These are phyloP conservation scores for Channallabes apus DNA, from an alignment of 2,797 vertebrate species.

Conservation along the genomic window DNA sequence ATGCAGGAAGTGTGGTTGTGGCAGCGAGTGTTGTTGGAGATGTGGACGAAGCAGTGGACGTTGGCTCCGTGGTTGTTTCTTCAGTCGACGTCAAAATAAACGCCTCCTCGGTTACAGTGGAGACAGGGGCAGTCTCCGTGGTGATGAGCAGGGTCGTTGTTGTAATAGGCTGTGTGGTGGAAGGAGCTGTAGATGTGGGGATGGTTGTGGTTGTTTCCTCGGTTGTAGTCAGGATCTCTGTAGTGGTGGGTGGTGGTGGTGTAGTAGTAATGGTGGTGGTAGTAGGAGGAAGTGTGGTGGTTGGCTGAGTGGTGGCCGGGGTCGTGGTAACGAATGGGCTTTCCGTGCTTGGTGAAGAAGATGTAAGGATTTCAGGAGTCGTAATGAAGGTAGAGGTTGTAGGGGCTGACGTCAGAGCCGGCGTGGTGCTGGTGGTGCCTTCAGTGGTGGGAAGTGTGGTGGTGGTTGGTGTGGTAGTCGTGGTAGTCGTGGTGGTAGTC, in stretches of 20 bases:
- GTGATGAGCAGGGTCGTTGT: slow-evolving; percentile 52
- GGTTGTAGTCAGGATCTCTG: slow-evolving; percentile 49
- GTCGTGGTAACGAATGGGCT: slow-evolving; percentile 31
- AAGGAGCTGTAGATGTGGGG: slow-evolving; percentile 48
- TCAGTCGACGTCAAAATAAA: slow-evolving; percentile 49
- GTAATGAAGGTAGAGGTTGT: slow-evolving; percentile 48
- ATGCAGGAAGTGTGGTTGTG: slow-evolving; percentile 60
- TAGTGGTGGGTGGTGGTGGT: slow-evolving; percentile 44
- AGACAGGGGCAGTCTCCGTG: slow-evolving; percentile 51
- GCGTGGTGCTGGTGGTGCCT: slow-evolving; percentile 51
- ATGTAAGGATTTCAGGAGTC: slow-evolving; percentile 45
- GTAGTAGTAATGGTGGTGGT: slow-evolving; percentile 54
- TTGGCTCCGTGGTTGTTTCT: slow-evolving; percentile 45
- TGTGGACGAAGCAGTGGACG: slow-evolving; percentile 55
- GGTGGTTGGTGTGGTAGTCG: slow-evolving; percentile 41
- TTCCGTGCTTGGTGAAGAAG: slow-evolving; percentile 54
- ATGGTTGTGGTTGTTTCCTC: slow-evolving; percentile 38
- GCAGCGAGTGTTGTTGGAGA: slow-evolving; percentile 47
- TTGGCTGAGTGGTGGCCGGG: slow-evolving; percentile 44
- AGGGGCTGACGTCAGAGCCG: slow-evolving; percentile 33
- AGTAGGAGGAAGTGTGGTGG: slow-evolving; percentile 43
- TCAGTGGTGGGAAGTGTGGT: slow-evolving; percentile 43
- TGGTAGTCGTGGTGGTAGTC: slow-evolving; percentile 44
- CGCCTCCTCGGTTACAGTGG: slow-evolving; percentile 41
- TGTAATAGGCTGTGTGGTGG: slow-evolving; percentile 47